Evolutionary conservation across 1,140 invertebrate species (phyloP).

Genomic region (Calliphora vicina): DNA sequence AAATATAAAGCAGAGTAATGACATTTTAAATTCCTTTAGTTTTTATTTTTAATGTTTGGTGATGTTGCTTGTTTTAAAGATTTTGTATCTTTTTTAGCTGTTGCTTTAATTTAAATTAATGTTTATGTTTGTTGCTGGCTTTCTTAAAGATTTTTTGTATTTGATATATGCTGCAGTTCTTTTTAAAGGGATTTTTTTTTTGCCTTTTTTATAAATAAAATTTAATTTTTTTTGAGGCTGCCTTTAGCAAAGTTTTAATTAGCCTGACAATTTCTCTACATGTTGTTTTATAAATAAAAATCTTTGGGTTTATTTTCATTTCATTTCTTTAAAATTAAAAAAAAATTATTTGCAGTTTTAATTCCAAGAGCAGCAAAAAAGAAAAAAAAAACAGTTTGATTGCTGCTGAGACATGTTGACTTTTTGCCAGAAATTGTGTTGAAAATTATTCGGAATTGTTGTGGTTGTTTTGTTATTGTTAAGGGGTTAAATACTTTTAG

Average conservation of each 20-base stretch:
- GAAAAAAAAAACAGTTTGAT: too few relatives aligned
- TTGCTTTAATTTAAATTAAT: conserved; percentile 31
- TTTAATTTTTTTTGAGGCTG: not conserved
- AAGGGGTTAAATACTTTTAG: conserved; percentile 32
- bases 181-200: conserved; percentile 9
- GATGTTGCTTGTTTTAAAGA: not conserved
- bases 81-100: not conserved
- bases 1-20: too few relatives aligned
- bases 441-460: too few relatives aligned
- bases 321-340: too few relatives aligned
- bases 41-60: not conserved
- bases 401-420: too few relatives aligned
- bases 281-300: not conserved
- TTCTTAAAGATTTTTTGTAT: conserved; percentile 2
- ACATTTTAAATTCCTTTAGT: too few relatives aligned
- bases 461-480: not conserved
- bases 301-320: not conserved
- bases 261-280: conserved; percentile 1
- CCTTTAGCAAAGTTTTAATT: conserved; percentile 5
- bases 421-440: not conserved
- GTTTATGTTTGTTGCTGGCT: not conserved
- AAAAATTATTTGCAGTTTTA: not conserved
- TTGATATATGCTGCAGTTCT: not conserved
- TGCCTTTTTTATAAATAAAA: not conserved
- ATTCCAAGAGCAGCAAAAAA: too few relatives aligned